Percentiles rank a stretch among this genome's conserved stretches.
phyloP scores from a whole-genome alignment of 2,888 invertebrate genomes.

The Spilarctia lutea region DNA sequence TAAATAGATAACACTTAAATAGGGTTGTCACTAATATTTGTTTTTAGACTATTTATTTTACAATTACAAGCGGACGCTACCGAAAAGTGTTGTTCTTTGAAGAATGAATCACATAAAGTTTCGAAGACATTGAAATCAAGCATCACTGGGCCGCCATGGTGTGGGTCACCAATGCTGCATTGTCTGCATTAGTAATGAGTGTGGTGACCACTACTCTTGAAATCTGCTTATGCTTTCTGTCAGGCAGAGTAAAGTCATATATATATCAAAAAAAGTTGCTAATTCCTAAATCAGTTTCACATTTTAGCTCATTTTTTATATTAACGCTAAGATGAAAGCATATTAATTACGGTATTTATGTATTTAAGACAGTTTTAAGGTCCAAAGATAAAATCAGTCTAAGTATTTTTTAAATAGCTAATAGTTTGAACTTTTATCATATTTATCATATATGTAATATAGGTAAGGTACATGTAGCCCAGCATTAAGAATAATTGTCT shows the following conservation, averaged over 20 bases:
- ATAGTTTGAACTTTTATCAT: too few species aligned
- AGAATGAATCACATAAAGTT: neutral
- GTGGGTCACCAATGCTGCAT: too few species aligned
- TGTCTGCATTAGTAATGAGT: too few species aligned
- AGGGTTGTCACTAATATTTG: slow-evolving; percentile 35
- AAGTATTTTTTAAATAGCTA: too few species aligned
- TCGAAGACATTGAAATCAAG: neutral
- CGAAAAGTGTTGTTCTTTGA: neutral
- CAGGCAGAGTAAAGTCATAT: too few species aligned
- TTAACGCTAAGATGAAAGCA: neutral
- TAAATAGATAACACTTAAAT: slow-evolving; percentile 45
- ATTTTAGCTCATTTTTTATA: neutral
- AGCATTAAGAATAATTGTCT: neutral
- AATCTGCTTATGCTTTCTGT: too few species aligned
- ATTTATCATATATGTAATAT: too few species aligned
- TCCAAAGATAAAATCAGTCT: too few species aligned
- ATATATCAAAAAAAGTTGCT: neutral
- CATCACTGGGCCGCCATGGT: too few species aligned
- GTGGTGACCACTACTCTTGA: too few species aligned
- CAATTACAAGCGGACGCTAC: neutral
- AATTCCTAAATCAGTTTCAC: neutral
- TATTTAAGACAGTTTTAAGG: neutral
- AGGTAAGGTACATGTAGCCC: neutral
- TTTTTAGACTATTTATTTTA: neutral
- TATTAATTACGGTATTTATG: too few species aligned